Base-by-base conservation (phyloP, 1,140 invertebrate species). In the Anagrus nilaparvatae region DNA sequence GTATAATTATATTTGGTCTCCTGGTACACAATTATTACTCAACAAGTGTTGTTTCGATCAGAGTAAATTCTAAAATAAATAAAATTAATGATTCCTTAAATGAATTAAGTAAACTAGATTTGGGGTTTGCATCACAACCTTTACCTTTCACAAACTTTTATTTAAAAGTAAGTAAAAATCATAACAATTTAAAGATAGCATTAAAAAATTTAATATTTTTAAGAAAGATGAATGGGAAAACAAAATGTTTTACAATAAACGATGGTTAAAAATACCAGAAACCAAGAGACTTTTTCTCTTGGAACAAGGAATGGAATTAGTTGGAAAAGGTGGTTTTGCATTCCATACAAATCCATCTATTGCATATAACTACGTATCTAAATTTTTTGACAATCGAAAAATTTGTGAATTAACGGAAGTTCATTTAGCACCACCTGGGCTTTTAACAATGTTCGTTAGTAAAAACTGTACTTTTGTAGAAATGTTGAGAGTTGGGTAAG, bases 1-100 rank as follows among this genome's bases (percentile, higher is more conserved):
- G 50, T 16, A 43, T 61, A 16, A 43, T 58, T 17, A 5, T 63
- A 9, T 60, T 62, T 18, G 54, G 56, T 37, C 48, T 62, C 25
- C 36, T 65, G 12, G 52, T 65, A 25, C 58, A 55, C 13, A 64
- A 64, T 48, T 66, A 65, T 40, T 66, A 66, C 17, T 59, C 60
- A 5, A 58, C 52, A 2, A 54, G 55, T 36, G 52, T 66, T 13
- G 61, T 66, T 5, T 65, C 61, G 0, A 55, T 54, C 10, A 51
- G 61, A 40, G 47, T 65, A 20, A 58, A 54, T 33, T 51, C 60
- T 37, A 61, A 62, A 1, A 49, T 61, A 0, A 52, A 55, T 2
- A 64, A 59, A 53, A 63, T 64, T 46, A 63, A 66, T 9, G 62
- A 66, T 47, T 63, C 60, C 1, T 43, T 66, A 1, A 46, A 48